Conservation (phyloP, 2,113 vertebrate species). For the Leptosomus discolor region DNA sequence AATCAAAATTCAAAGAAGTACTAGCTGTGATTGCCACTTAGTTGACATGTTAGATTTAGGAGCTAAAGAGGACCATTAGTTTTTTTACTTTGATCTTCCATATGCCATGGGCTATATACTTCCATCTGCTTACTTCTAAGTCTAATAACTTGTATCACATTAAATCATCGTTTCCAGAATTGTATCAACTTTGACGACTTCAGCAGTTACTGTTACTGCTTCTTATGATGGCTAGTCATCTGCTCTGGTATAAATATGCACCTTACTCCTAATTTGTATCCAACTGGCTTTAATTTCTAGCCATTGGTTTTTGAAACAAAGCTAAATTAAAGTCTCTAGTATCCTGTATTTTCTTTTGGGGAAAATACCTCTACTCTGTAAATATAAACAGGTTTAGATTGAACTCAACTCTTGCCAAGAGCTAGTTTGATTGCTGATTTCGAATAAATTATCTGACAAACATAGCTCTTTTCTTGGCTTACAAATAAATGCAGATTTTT, state of each 20-base stretch:
- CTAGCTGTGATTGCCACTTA: neutral
- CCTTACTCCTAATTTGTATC: neutral
- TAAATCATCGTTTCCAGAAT: neutral
- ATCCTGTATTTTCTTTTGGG: neutral
- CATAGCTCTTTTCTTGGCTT: neutral
- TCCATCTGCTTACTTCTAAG: neutral
- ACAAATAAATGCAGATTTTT: neutral
- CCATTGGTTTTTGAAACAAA: neutral
- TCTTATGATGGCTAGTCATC: neutral
- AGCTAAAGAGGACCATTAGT: neutral
- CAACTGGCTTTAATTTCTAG: neutral
- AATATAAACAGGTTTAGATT: neutral
- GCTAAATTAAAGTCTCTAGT: neutral
- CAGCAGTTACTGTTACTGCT: neutral
- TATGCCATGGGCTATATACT: accelerated
- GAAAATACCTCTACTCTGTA: neutral
- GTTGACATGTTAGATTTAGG: neutral
- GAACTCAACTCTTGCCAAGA: neutral
- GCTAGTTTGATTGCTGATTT: neutral
- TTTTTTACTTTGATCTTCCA: neutral
- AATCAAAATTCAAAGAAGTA: neutral
- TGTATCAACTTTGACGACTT: neutral
- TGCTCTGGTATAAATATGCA: neutral
- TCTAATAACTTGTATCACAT: neutral
- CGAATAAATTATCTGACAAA: neutral